A percentile compares a stretch with the other conserved stretches of the same genome.
phyloP scores from a whole-genome alignment of 1,140 invertebrate species.

The Portunus trituberculatus region DNA sequence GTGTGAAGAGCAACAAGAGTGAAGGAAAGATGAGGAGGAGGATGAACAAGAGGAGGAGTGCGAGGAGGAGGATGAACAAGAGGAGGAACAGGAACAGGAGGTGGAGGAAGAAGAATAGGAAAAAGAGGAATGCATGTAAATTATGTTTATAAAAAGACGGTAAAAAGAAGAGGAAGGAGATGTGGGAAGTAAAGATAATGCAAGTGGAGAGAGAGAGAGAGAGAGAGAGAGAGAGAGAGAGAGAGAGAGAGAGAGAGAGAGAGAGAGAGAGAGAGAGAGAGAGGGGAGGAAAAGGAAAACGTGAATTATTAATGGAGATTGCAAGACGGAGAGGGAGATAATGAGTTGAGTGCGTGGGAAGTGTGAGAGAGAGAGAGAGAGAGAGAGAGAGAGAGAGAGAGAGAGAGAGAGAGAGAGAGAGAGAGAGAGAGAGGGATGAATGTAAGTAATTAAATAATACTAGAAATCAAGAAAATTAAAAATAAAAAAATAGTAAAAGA shows the following conservation, averaged over 20 bases:
- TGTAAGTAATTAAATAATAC: not conserved
- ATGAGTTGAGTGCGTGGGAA: not conserved
- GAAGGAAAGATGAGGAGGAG: not conserved
- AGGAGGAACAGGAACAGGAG: not conserved
- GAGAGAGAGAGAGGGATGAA: not conserved
- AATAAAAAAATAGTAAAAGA: not conserved
- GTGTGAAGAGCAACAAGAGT: not conserved
- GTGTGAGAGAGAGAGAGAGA: conserved; percentile 25
- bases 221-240: conserved; percentile 31
- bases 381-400: conserved; percentile 37
- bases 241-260: not conserved
- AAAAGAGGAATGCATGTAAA: not conserved
- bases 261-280: too few species aligned
- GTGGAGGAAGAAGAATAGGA: not conserved
- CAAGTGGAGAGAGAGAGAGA: not conserved
- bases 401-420: conserved; percentile 41
- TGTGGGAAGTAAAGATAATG: not conserved
- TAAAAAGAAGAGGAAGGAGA: not conserved
- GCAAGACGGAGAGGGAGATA: not conserved
- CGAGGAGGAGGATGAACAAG: not conserved
- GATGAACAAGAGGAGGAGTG: not conserved
- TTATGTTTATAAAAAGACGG: not conserved
- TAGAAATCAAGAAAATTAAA: not conserved
- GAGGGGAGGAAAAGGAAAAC: too few species aligned
- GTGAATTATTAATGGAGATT: too few species aligned